Conservation (phyloP, 92 coral and sea anemone genomes). For the Virgularia gustaviana region DNA sequence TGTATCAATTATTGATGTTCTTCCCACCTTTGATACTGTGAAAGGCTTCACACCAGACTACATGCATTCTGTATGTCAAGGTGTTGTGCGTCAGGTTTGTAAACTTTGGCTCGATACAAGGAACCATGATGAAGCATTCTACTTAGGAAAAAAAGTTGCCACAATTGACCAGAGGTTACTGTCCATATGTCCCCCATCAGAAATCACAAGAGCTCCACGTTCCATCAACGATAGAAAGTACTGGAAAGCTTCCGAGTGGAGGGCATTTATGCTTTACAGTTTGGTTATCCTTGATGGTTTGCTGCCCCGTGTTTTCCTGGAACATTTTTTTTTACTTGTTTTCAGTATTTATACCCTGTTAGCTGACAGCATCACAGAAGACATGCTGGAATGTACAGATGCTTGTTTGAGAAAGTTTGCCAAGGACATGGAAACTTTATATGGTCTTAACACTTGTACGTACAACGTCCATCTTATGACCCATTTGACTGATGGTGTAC, state of each 20-base stretch:
- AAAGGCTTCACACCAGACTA: slow-evolving; percentile 31
- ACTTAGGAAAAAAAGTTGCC: slow-evolving; percentile 13
- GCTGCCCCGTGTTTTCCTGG: slow-evolving; percentile 8
- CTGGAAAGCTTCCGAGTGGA: slow-evolving; percentile 48
- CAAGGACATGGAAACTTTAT: no score
- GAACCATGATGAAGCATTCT: slow-evolving; percentile 22
- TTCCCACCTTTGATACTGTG: no score
- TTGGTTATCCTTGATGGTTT: no score
- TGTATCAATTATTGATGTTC: slow-evolving; percentile 1
- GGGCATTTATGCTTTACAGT: no score
- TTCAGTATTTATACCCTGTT: slow-evolving; percentile 12
- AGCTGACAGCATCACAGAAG: slow-evolving; percentile 5
- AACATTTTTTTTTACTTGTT: slow-evolving; percentile 16
- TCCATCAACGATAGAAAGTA: slow-evolving; percentile 12
- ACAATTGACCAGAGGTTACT: slow-evolving; percentile 19
- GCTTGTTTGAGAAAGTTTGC: slow-evolving; percentile 8
- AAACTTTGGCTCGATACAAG: slow-evolving; percentile 26
- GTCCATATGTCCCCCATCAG: slow-evolving; percentile 33
- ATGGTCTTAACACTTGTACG: no score
- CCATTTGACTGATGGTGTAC: no score
- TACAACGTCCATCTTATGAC: no score
- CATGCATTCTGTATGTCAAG: slow-evolving; percentile 34
- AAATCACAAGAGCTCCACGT: slow-evolving; percentile 36
- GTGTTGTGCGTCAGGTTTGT: slow-evolving; percentile 20
- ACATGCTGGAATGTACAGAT: slow-evolving; percentile 7